Base-by-base conservation (phyloP, 2,888 invertebrate species). In the Pteria penguin region DNA sequence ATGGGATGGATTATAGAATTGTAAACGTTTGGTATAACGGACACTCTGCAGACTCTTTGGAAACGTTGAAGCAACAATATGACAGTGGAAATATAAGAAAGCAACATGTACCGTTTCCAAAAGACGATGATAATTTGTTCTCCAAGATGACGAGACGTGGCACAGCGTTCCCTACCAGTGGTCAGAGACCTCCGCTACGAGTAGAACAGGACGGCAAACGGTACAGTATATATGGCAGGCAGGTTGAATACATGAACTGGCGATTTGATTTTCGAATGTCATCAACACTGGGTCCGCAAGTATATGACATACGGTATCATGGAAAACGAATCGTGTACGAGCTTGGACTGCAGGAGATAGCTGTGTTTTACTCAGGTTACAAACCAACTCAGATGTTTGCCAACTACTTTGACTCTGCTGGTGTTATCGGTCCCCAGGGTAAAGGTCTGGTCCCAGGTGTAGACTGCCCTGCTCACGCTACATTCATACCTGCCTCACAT, bases 241-340 rank as follows among this genome's bases (percentile, higher is more conserved):
- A 85, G 61, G 80, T 89, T 1, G 74, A 72, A 2, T 90, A 87
- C 73, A 79, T 87, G 76, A 85, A 83, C 18, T 90, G 90, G 90
- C 68, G 77, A 5, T 88, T 90, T 76, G 78, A 89, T 70, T 85
- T 87, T 63, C 68, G 87, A 31, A 82, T 89, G 82, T 84, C 86
- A 0, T 78, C 86, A 4, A 67, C 83, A 5, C 79, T 78, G 3
- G 90, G 90, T 4, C 86, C 88, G 2, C 82, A 83, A 27, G 26
- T 87, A 8, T 86, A 82, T 74, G 84, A 89, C 65, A 80, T 90
- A 24, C 77, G 83, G 14, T 90, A 78, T 76, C 75, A 80, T 4
- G 79, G 78, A 2, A 83, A 89, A 52, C 78, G 88, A 54, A 87
- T 90, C n/a, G 86, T 85, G 0, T 90, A 89, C 68, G 90, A 90